Conservation (phyloP, 2,113 vertebrate genomes). For the Sinocyclocheilus maitianheensis region DNA sequence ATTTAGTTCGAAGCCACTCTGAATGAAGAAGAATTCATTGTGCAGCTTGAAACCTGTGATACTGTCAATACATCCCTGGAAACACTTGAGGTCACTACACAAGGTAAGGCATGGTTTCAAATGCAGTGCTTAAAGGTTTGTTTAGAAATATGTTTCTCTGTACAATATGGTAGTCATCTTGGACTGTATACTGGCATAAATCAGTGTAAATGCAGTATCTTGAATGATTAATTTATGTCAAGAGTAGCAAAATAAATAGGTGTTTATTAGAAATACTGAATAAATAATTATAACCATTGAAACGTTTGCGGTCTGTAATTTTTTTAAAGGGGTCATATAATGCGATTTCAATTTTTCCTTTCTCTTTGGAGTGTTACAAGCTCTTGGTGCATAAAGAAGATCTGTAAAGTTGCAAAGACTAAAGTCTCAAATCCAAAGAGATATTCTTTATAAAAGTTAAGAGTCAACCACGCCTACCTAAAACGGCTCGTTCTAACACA, state of each 20-base stretch:
- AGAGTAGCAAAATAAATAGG: background rate
- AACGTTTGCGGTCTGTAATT: background rate
- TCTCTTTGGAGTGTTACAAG: no score
- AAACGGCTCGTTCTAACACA: no score
- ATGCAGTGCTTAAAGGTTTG: background rate
- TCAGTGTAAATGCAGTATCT: background rate
- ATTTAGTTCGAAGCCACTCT: slow-evolving; percentile 27
- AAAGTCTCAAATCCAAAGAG: no score
- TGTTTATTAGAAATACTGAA: background rate
- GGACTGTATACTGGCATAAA: background rate
- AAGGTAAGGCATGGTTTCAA: slow-evolving; percentile 8
- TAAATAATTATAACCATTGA: background rate
- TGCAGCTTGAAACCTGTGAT: slow-evolving; percentile 37
- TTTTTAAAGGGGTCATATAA: no score
- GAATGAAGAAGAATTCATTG: slow-evolving; percentile 42
- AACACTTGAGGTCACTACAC: slow-evolving; percentile 25
- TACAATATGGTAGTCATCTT: background rate
- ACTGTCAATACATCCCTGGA: background rate
- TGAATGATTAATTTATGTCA: background rate
- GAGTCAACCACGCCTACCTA: no score
- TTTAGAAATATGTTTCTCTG: background rate
- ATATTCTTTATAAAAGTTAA: no score
- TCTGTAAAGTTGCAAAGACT: no score
- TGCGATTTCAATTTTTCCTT: no score
- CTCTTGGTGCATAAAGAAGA: no score